Percentiles rank a stretch among this genome's conserved stretches.
Evolutionary conservation across 2,797 vertebrate genomes (phyloP).

Genomic region (Melanotaenia nigrans): DNA sequence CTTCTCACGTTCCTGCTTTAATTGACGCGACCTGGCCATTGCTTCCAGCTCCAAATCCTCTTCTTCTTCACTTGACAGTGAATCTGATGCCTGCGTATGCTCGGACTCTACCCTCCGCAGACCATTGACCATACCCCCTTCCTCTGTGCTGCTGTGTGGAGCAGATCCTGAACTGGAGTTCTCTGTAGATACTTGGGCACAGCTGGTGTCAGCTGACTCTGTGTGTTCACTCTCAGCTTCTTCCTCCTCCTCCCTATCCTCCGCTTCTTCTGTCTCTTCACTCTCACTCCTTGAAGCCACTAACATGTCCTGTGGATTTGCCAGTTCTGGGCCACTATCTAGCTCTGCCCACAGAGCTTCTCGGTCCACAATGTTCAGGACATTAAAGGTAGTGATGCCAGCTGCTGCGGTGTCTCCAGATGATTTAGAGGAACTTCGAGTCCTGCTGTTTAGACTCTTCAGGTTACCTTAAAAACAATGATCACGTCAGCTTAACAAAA

Average conservation of each 20-base stretch:
- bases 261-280: slow-evolving; percentile 66
- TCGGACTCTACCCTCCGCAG: slow-evolving; percentile 88
- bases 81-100: slow-evolving; percentile 93
- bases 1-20: slow-evolving; percentile 88
- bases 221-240: slow-evolving; percentile 90
- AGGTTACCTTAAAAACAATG: slow-evolving; percentile 80
- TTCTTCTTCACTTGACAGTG: slow-evolving; percentile 94
- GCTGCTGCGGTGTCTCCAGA: slow-evolving; percentile 64
- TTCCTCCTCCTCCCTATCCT: slow-evolving; percentile 50
- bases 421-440: slow-evolving; percentile 73
- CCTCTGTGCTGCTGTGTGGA: slow-evolving; percentile 77
- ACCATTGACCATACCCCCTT: slow-evolving; percentile 66
- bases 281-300: slow-evolving; percentile 68
- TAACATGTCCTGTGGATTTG: slow-evolving; percentile 49
- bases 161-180: slow-evolving; percentile 90
- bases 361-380: slow-evolving; percentile 88
- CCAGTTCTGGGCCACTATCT: slow-evolving; percentile 84
- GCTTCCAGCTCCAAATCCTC: slow-evolving; percentile 92
- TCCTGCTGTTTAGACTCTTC: slow-evolving; percentile 80
- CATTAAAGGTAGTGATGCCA: slow-evolving; percentile 82
- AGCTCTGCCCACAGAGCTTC: slow-evolving; percentile 94
- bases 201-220: slow-evolving; percentile 92
- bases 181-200: slow-evolving; percentile 86
- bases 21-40: slow-evolving; percentile 82
- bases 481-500: neutral